Conservation (phyloP, 2,797 vertebrate species). For the Tympanoctomys barrerae region DNA sequence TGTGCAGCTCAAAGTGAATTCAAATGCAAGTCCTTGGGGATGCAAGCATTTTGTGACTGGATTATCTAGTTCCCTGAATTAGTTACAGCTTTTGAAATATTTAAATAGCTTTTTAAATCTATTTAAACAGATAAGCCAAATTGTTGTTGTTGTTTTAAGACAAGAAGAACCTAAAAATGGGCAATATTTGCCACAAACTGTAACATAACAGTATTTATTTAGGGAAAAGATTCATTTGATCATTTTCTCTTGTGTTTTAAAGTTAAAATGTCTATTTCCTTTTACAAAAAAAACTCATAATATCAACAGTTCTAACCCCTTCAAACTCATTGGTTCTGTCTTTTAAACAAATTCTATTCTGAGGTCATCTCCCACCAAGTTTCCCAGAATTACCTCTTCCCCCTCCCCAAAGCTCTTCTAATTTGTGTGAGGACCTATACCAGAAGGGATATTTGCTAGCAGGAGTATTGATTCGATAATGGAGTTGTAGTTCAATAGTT, state of each 20-base stretch:
- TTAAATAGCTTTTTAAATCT: neutral
- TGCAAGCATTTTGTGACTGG: slow-evolving; percentile 54
- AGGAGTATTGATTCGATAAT: slow-evolving; percentile 70
- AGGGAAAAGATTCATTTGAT: slow-evolving; percentile 40
- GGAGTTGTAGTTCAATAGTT: slow-evolving; percentile 63
- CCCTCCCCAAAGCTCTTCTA: slow-evolving; percentile 31
- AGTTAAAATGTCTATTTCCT: neutral
- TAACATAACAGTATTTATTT: slow-evolving; percentile 54
- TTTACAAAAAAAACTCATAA: slow-evolving; percentile 23
- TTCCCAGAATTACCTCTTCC: slow-evolving; percentile 62
- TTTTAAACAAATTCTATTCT: slow-evolving; percentile 52
- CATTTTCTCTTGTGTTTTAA: slow-evolving; percentile 40
- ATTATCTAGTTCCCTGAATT: slow-evolving; percentile 53
- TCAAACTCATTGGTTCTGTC: neutral
- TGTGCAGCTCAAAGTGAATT: slow-evolving; percentile 64
- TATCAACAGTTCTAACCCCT: neutral
- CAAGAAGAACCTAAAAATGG: neutral
- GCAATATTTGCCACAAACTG: slow-evolving; percentile 16
- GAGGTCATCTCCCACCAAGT: slow-evolving; percentile 12
- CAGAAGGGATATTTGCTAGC: slow-evolving; percentile 57
- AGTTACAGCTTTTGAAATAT: slow-evolving; percentile 47
- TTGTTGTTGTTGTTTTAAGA: neutral
- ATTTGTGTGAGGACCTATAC: slow-evolving; percentile 54
- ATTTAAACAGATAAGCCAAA: slow-evolving; percentile 33
- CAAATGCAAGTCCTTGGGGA: slow-evolving; percentile 59